Evolutionary conservation across 2,113 vertebrate genomes (phyloP).

Genomic region (Alouatta palliata): DNA sequence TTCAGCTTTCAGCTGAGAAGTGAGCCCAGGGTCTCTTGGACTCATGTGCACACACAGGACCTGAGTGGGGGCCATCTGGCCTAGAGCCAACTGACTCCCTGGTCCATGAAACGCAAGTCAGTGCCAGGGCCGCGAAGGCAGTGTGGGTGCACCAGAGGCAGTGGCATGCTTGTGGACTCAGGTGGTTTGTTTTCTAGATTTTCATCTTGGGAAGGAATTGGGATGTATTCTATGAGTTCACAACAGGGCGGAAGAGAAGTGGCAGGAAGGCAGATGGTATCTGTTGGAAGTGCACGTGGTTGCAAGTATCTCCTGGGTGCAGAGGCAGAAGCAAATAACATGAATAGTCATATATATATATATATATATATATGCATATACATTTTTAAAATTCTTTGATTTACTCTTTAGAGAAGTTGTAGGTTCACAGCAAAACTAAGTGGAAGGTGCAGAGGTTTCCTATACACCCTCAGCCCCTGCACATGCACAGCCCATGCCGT

Average conservation of each 20-base stretch:
- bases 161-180: neutral
- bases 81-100: neutral
- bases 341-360: fast-evolving
- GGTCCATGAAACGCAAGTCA: neutral
- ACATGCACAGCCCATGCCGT: fast-evolving
- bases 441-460: neutral
- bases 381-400: neutral
- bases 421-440: neutral
- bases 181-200: neutral
- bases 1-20: neutral
- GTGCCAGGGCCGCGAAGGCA: fast-evolving
- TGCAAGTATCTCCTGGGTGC: neutral
- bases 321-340: neutral
- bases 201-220: neutral
- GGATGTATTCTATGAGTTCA: neutral
- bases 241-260: neutral
- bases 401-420: neutral
- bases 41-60: neutral
- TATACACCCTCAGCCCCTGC: fast-evolving
- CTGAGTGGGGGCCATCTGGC: neutral
- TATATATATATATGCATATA: neutral
- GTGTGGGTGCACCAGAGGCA: fast-evolving
- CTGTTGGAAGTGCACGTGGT: fast-evolving
- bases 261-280: neutral
- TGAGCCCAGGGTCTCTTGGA: neutral